Base-by-base conservation (phyloP, 2,113 vertebrate genomes). In the Chamaetylas fuelleborni region DNA sequence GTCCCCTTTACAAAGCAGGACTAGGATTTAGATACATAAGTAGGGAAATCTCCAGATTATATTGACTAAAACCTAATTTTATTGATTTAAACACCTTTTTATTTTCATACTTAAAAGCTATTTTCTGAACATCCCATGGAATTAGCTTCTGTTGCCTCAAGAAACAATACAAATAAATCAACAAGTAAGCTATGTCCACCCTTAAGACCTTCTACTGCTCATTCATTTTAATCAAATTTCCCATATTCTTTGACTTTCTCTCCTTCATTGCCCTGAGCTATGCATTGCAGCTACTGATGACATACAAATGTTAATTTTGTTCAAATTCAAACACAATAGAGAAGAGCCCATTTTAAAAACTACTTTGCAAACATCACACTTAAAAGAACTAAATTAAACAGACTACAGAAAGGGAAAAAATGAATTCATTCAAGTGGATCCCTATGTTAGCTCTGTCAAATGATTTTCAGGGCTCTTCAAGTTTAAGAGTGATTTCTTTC, bases 101-200 rank as follows among this genome's bases (percentile, higher is more conserved):
- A 81, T 90, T 94, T 91, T 90, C 73, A 82, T 93, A 94, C 94
- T 94, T 97, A 92, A 96, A 97, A 96, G 71, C 91, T 91, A 64
- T 97, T 97, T 97, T 97, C 95, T 96, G 94, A 97, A 95, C 84
- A 96, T 97, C 88, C 85, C 51, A 61, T 91, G 60, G 90, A 94
- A 96, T 96, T 90, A 90, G 86, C 66, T 96, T 83, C 76, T 96
- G 81, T 96, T 92, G 95, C 95, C 85, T 96, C 87, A 96, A 98
- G 96, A 97, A 98, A 45, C 69, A 96, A 97, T 94, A 96, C 94
- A 96, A 96, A 97, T 97, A 98, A 97, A 98, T 98, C 97, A 96
- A 87, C 54, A 12, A 90, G 81, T 91, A 94, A 79, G 84, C 50
- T 65, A 33, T 90, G 94, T 95, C 96, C 95, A 96, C 96, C 96